Base-by-base conservation (phyloP, 2,888 invertebrate species). In the Cordilura impudica region DNA sequence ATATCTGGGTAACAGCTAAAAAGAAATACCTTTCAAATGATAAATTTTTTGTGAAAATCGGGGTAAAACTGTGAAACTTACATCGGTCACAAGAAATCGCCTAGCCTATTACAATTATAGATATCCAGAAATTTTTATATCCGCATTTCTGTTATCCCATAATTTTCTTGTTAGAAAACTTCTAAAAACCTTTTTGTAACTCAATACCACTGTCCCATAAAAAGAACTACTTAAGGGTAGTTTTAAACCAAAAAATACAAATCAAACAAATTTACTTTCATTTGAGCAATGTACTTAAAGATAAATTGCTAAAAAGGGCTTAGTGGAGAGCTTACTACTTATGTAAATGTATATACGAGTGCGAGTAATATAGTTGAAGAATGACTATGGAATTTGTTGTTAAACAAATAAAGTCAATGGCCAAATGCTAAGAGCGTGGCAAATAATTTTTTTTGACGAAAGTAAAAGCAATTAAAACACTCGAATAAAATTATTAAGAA, bases 331-430 rank as follows among this genome's bases (percentile, higher is more conserved):
- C 56, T 60, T 67, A 26, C 47, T 56, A 67, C 79, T 71, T 79
- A 14, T 49, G 67, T 71, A 54, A 54, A 54, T 56, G 61, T 63
- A 61, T 60, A 67, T 29, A 58, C 35, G 63, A 61, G 66, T 49
- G 74, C 66, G 5, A 21, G 29, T 70, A 21, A 12, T 8, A 26
- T 19, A 39, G 45, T 69, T 66, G 23, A 77, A 71, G 66, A 71
- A 47, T 77, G 71, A n/a, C 77, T 18, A 29, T 66, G 78, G 71
- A 75, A 75, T 71, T 79, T 71, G 39, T 26, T 66, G 66, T 49
- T 49, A 66, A 79, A 75, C 71, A 79, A 72, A 71, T 79, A 70
- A 67, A 79, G 79, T 74, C 79, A 79, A 75, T 79, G 79, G 75
- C 75, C 79, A 75, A 10, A 31, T 54, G 67, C 18, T 31, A 71